Conservation (phyloP, 1,140 invertebrate species). For the Saxidomus purpurata region DNA sequence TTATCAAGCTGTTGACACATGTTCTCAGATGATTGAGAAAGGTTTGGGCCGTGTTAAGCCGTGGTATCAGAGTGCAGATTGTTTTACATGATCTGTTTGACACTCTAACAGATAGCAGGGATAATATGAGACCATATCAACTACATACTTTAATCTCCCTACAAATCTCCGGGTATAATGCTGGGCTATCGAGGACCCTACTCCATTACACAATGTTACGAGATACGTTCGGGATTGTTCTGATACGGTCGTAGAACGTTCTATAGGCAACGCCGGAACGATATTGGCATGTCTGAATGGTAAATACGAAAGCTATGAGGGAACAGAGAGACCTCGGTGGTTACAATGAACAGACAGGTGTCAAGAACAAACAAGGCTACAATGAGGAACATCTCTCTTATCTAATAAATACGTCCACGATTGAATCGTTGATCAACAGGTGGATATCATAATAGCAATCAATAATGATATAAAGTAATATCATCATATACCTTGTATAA, state of each 20-base stretch:
- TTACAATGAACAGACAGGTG: constrained; percentile 38
- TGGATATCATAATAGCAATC: constrained; percentile 20
- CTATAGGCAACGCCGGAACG: constrained; percentile 11
- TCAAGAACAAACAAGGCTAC: constrained; percentile 50
- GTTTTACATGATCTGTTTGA: constrained; percentile 63
- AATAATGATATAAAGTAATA: constrained; percentile 1
- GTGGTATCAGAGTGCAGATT: constrained; percentile 27
- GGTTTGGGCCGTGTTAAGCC: constrained; percentile 41
- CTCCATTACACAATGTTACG: constrained; percentile 61
- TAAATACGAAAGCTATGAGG: constrained; percentile 39
- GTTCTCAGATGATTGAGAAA: constrained; percentile 2
- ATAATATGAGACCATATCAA: constrained; percentile 53
- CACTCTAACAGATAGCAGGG: constrained; percentile 55
- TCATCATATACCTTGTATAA: neutral
- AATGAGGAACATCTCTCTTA: constrained; percentile 32
- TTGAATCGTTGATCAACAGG: constrained; percentile 41
- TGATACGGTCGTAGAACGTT: constrained; percentile 35
- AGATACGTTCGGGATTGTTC: constrained; percentile 2
- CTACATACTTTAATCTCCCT: constrained; percentile 60
- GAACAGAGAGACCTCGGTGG: neutral
- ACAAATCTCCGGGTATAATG: constrained; percentile 52
- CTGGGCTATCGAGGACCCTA: constrained; percentile 17
- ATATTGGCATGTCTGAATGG: constrained; percentile 16
- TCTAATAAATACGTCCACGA: constrained; percentile 40
- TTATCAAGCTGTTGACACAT: constrained; percentile 23